Base-by-base conservation (phyloP, 2,888 invertebrate genomes). In the Adelphocoris suturalis region DNA sequence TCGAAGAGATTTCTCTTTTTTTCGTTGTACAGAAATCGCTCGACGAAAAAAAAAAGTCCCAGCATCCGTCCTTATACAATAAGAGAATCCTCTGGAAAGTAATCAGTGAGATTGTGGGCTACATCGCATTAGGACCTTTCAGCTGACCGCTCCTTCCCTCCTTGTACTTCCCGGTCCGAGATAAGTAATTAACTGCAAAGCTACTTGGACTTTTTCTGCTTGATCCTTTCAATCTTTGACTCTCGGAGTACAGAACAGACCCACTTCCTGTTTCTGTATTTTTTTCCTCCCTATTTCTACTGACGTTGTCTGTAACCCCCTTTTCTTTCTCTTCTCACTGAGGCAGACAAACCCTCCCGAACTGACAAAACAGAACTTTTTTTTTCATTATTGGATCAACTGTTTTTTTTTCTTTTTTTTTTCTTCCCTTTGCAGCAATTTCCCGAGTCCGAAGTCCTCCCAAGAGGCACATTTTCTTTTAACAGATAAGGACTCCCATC, bases 81-180 rank as follows among this genome's bases (percentile, higher is more conserved):
- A 52, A 16, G 52, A 48, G 48, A 48, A 48, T 48, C 48, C 9
- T 48, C 48, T 48, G 55, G 23, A 55, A 86, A 86, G 86, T 86
- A 86, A 86, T 86, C 86, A 86, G 48, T 47, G 86, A 86, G 86
- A 86, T 86, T 86, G 86, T 75, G 86, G 86, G 61, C 86, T 75
- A 86, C 86, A 75, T 86, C 86, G 75, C 86, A 86, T 86, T 86
- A 86, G 27, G 86, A 75, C 68, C 75, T 55, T 75, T 68, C 86
- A 85, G 46, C 27, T 61, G 86, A 86, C 57, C 85, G 61, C 85
- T 46, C 46, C 86, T 14, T 75, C 46, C 68, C 52, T n/a, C n/a
- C n/a, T n/a, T n/a, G n/a, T n/a, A n/a, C 23, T 23, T 47, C 52
- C 82, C 13, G 27, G 11, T 68, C 52, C 27, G 12, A 19, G 86